Evolutionary conservation across 1,140 invertebrate genomes (phyloP), one percentile per base, ranked within the genome.

Genomic region (Drosophila ercepeae): DNA sequence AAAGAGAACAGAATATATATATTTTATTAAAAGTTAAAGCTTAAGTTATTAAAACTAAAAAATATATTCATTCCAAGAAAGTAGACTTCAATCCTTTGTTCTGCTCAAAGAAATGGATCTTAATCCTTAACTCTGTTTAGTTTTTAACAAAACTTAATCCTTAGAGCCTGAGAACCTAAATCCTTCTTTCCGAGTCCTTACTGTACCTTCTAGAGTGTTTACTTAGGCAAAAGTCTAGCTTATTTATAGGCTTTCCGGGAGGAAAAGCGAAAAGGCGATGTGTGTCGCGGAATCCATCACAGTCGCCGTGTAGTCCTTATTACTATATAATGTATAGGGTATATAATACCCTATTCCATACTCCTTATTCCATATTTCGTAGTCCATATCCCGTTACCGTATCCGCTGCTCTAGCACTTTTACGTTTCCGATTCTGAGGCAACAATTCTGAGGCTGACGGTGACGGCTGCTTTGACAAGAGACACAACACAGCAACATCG

Each of bases 381-480:
- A n/a, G 5, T 39, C 13, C 36, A n/a, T 5, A 36, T 39, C 36
- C 36, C 36, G 36, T 39, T 16, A 16, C 29, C 29, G 29, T n/a
- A 32, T 14, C 36, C 36, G 34, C 13, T 4, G n/a, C 34, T 36
- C 3, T 36, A n/a, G 29, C 16, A n/a, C 41, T 23, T 14, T 19
- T 45, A 18, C 51, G 16, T 27, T 16, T 29, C 13, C 45, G 27
- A 13, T 23, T 36, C 9, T 13, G 21, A 21, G 2, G 2, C 21
- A 2, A 6, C 16, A 19, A 32, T 54, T 23, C 53, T 21, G 34
- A 19, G 13, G 27, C 46, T 45, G 44, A 42, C 46, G 69, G 71
- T 72, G 76, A 76, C 81, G 76, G 81, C 81, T 84, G 81, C 46
- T 78, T 64, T 73, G 69, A 86, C 81, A 86, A 63, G 52, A 74